Evolutionary conservation across 2,888 invertebrate genomes (phyloP).

Genomic region (Catocala fraxini): DNA sequence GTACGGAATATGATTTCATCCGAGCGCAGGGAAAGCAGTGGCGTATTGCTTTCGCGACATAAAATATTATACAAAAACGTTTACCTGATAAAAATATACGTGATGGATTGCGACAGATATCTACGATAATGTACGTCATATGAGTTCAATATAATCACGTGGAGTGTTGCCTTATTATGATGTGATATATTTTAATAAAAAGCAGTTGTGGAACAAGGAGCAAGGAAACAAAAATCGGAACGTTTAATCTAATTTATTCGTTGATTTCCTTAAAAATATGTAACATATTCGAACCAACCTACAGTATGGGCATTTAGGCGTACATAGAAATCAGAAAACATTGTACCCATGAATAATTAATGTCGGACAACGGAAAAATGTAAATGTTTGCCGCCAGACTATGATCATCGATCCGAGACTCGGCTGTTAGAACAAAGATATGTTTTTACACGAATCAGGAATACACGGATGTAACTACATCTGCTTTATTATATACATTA

Average conservation of each 20-base stretch:
- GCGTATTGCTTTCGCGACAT: conserved; percentile 60
- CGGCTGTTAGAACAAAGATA: conserved; percentile 33
- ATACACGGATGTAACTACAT: conserved; percentile 6
- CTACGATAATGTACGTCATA: conserved; percentile 19
- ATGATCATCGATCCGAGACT: conserved; percentile 53
- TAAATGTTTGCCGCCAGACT: conserved; percentile 55
- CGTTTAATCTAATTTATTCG: conserved; percentile 21
- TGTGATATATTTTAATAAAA: background rate
- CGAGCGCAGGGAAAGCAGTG: conserved; percentile 69
- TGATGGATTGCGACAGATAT: conserved; percentile 24
- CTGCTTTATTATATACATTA: conserved; percentile 8
- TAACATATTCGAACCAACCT: conserved; percentile 8
- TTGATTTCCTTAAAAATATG: conserved; percentile 17
- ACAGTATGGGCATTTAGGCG: conserved; percentile 19
- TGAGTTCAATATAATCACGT: background rate
- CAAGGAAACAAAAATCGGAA: conserved; percentile 22
- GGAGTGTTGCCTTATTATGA: background rate
- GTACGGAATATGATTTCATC: conserved; percentile 74
- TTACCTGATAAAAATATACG: conserved; percentile 35
- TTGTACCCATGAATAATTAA: conserved; percentile 59
- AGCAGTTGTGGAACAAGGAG: background rate
- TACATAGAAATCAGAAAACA: conserved; percentile 55
- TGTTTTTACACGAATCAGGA: conserved; percentile 15
- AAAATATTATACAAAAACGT: conserved; percentile 41
- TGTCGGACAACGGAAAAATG: conserved; percentile 58